Base-by-base conservation (phyloP, 2,113 vertebrate genomes). In the Aegotheles bennettii region DNA sequence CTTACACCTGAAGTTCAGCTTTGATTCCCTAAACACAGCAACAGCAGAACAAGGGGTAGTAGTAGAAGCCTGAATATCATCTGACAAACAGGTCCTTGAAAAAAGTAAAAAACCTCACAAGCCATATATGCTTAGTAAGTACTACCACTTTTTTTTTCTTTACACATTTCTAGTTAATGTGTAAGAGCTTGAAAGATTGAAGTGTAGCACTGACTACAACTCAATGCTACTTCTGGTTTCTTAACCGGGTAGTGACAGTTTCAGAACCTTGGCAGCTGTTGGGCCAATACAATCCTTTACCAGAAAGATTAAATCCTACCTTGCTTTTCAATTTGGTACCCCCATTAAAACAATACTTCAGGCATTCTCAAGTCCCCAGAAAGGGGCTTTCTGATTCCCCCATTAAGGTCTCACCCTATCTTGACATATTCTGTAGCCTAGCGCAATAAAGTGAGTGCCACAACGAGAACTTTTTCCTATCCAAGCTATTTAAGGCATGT, bases 11-110 rank as follows among this genome's bases (percentile, higher is more conserved):
- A 92, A 91, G 83, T 84, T 95, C 59, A 84, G 57, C 91, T 96
- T 93, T 93, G 76, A 95, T 94, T 94, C 53, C 57, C 69, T 81
- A 93, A 95, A 92, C 65, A 87, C 45, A 84, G 87, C 33, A 73
- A 76, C 70, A 89, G 87, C 73, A 93, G 87, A 90, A 83, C 31
- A 70, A 82, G 17, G 43, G 10, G 57, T 0, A 51, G 65, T 5
- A 90, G 81, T 4, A 86, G 33, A 93, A 92, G 40, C 43, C 78
- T 64, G 51, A 95, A 71, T 75, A 80, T 73, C 54, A 89, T 60
- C 59, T 47, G 47, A 95, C 79, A 96, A 96, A 94, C 45, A 90
- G 47, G 47, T 75, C 61, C 68, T 36, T 42, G 71, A 90, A 96
- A 88, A 76, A 61, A 61, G 78, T 29, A n/a, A 13, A 65, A 26